phyloP scores from a whole-genome alignment of 2,888 invertebrate genomes.

The Serripes groenlandicus region DNA sequence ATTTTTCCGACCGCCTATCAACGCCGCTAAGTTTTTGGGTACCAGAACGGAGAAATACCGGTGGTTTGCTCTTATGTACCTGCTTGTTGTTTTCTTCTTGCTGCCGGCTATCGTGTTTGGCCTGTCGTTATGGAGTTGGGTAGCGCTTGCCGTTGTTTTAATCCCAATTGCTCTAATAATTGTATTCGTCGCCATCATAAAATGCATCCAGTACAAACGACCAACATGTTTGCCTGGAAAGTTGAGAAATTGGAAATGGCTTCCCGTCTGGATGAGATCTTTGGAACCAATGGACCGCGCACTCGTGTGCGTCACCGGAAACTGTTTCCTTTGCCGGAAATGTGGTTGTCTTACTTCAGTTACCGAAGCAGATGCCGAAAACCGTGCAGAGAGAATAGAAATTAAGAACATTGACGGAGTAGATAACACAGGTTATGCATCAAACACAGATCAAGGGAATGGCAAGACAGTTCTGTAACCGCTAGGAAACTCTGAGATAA shows the following conservation, averaged over 20 bases:
- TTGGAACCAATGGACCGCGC: constrained; percentile 78
- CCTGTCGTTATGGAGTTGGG: constrained; percentile 79
- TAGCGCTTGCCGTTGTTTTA: constrained; percentile 78
- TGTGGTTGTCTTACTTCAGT: constrained; percentile 44
- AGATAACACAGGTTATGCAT: neutral
- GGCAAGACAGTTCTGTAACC: neutral
- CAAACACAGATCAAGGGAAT: neutral
- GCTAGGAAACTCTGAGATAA: no score
- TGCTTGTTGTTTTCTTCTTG: constrained; percentile 80
- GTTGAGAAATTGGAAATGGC: constrained; percentile 83
- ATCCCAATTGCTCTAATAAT: constrained; percentile 76
- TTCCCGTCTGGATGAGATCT: constrained; percentile 81
- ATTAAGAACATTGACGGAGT: neutral
- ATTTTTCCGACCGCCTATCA: constrained; percentile 87
- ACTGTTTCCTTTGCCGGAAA: constrained; percentile 50
- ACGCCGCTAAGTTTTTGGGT: constrained; percentile 87
- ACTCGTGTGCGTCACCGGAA: constrained; percentile 41
- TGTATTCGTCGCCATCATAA: constrained; percentile 79
- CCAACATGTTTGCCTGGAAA: constrained; percentile 77
- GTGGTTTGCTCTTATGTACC: constrained; percentile 88
- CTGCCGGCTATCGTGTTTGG: constrained; percentile 81
- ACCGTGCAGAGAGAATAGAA: constrained; percentile 9
- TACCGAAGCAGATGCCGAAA: neutral
- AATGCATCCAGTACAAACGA: constrained; percentile 79
- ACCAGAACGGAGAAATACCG: constrained; percentile 88